A percentile compares a stretch with the other conserved stretches of the same genome.
phyloP scores from a whole-genome alignment of 2,113 vertebrate species.

The Bagarius yarrelli region DNA sequence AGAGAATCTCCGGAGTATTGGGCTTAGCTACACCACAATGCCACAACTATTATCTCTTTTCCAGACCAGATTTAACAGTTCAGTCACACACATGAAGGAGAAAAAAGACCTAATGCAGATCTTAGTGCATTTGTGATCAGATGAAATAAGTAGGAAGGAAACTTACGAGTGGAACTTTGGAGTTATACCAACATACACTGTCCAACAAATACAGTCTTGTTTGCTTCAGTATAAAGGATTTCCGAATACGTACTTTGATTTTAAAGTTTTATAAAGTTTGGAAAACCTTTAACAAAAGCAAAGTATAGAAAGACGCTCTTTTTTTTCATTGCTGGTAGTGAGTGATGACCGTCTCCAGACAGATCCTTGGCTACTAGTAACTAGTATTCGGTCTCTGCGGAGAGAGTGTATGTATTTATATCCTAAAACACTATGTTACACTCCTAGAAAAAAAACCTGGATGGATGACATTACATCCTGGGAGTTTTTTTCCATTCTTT shows the following conservation, averaged over 20 bases:
- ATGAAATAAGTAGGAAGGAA: constrained; percentile 49
- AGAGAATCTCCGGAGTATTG: constrained; percentile 49
- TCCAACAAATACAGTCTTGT: neutral
- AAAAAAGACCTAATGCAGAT: neutral
- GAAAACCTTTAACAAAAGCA: neutral
- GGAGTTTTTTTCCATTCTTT: neutral
- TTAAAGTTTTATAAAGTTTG: neutral
- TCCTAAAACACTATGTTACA: constrained; percentile 45
- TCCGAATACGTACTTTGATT: neutral
- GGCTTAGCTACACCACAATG: constrained; percentile 39
- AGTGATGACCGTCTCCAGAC: constrained; percentile 41
- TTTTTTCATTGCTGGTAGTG: constrained; percentile 55
- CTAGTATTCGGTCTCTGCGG: constrained; percentile 46
- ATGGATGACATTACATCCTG: neutral
- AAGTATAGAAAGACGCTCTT: constrained; percentile 51
- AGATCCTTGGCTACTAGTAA: constrained; percentile 54
- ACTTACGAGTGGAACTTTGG: constrained; percentile 3
- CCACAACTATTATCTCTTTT: constrained; percentile 32
- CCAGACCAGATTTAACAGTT: constrained; percentile 22
- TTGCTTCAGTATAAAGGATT: neutral
- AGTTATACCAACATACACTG: neutral
- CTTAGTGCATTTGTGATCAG: constrained; percentile 32
- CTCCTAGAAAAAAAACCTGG: neutral
- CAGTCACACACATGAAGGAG: neutral
- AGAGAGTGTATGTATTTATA: constrained; percentile 7